Percentiles rank a stretch among this genome's conserved stretches.
Conservation (phyloP, 1,140 invertebrate species). For the Drosophila rufa region DNA sequence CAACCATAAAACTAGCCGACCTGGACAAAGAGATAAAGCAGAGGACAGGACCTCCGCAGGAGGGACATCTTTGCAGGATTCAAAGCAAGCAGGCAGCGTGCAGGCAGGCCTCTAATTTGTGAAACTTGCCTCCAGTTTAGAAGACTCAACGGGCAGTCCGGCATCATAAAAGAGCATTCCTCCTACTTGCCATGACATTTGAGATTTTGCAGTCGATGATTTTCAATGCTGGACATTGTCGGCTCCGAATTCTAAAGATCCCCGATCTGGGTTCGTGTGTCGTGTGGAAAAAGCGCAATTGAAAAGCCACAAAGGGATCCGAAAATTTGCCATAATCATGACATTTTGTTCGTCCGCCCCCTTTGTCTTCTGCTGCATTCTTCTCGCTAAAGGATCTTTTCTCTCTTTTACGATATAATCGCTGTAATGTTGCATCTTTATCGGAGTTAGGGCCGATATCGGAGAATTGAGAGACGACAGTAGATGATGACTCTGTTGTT, state of each 20-base stretch:
- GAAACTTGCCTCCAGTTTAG: conserved; percentile 81
- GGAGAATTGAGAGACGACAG: conserved; percentile 8
- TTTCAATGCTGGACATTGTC: conserved; percentile 67
- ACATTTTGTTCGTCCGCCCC: conserved; percentile 49
- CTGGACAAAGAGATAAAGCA: conserved; percentile 56
- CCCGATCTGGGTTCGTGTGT: conserved; percentile 26
- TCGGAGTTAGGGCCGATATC: conserved; percentile 28
- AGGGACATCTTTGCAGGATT: conserved; percentile 40
- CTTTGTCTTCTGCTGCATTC: conserved; percentile 15
- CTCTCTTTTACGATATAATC: conserved; percentile 51
- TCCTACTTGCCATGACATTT: conserved; percentile 66
- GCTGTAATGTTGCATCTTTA: conserved; percentile 75
- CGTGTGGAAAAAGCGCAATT: conserved; percentile 74
- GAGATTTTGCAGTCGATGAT: conserved; percentile 81
- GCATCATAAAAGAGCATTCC: conserved; percentile 55
- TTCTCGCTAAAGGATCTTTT: conserved; percentile 26
- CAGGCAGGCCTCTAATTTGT: conserved; percentile 74
- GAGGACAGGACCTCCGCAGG: conserved; percentile 58
- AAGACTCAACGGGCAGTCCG: conserved; percentile 36
- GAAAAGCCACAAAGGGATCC: conserved; percentile 68
- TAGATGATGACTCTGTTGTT: conserved; percentile 57
- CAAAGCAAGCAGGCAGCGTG: conserved; percentile 21
- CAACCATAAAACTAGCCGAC: conserved; percentile 71
- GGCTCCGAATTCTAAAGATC: conserved; percentile 25
- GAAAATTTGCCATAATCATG: conserved; percentile 83